Evolutionary conservation across 2,888 invertebrate genomes (phyloP).

Genomic region (Idaea straminata): DNA sequence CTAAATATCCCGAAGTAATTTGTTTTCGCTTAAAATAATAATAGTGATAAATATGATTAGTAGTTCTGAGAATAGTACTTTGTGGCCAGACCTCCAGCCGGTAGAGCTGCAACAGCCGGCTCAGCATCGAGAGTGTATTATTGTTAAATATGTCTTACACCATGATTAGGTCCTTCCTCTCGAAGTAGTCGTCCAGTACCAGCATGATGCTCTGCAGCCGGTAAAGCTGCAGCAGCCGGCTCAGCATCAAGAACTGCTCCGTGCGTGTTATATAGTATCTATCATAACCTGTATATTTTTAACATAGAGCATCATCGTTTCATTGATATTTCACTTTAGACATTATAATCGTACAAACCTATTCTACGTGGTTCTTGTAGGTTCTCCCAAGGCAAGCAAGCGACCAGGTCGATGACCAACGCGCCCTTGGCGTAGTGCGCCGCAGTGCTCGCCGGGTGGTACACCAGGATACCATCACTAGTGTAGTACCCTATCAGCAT

Average conservation of each 20-base stretch:
- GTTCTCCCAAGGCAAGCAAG: slow-evolving; percentile 51
- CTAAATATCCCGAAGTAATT: no score
- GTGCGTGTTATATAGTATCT: slow-evolving; percentile 39
- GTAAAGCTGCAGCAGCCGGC: slow-evolving; percentile 61
- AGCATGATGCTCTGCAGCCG: slow-evolving; percentile 54
- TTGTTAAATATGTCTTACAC: slow-evolving; percentile 39
- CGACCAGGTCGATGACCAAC: slow-evolving; percentile 54
- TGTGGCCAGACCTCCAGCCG: slow-evolving; percentile 31
- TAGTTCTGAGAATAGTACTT: no score
- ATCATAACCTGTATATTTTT: slow-evolving; percentile 33
- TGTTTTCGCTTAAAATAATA: no score
- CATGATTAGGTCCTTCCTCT: slow-evolving; percentile 51
- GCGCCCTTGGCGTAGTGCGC: slow-evolving; percentile 58
- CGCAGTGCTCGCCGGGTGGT: slow-evolving; percentile 63
- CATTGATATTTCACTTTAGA: neutral
- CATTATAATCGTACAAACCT: slow-evolving; percentile 28
- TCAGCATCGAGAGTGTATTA: slow-evolving; percentile 54
- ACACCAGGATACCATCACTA: slow-evolving; percentile 53
- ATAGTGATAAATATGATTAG: no score
- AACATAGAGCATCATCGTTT: neutral
- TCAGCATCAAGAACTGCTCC: slow-evolving; percentile 56
- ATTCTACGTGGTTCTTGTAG: slow-evolving; percentile 43
- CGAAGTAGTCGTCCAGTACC: slow-evolving; percentile 42
- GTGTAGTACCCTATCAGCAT: slow-evolving; percentile 65
- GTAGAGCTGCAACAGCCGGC: slow-evolving; percentile 61